phyloP scores from a whole-genome alignment of 2,888 invertebrate genomes.

The Aphodius sticticus region DNA sequence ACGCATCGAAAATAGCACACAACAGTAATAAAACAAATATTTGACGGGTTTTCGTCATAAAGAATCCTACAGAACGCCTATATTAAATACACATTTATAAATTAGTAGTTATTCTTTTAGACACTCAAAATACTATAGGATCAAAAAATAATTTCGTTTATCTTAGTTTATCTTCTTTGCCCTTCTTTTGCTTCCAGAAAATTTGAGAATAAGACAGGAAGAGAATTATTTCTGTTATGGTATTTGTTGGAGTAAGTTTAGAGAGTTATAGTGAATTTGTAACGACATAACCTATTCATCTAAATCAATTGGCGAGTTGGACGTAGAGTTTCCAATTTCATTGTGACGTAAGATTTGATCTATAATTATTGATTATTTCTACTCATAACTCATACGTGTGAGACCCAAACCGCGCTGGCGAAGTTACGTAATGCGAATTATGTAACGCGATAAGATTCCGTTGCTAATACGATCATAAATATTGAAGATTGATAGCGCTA shows the following conservation, averaged over 20 bases:
- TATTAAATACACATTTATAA: slow-evolving; percentile 10
- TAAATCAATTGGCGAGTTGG: neutral
- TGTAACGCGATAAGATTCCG: neutral
- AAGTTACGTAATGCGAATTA: neutral
- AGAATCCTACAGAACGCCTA: slow-evolving; percentile 12
- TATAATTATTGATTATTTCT: slow-evolving; percentile 19
- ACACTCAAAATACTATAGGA: neutral
- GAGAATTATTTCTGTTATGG: no score
- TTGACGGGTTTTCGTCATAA: slow-evolving; percentile 11
- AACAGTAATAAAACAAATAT: slow-evolving; percentile 17
- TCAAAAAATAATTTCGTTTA: neutral
- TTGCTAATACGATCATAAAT: slow-evolving; percentile 4
- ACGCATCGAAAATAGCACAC: slow-evolving; percentile 18
- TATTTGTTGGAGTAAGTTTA: neutral
- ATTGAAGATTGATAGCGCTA: neutral
- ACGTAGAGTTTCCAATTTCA: slow-evolving; percentile 20
- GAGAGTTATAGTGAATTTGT: neutral
- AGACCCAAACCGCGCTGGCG: neutral
- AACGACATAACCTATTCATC: neutral
- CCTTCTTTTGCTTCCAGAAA: no score
- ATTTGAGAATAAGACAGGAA: no score
- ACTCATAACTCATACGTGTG: neutral
- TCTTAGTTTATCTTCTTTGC: no score
- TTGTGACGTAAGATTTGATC: slow-evolving; percentile 17
- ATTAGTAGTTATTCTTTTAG: neutral